Conservation (phyloP, 2,888 invertebrate genomes). For the Coenonympha glycerion region DNA sequence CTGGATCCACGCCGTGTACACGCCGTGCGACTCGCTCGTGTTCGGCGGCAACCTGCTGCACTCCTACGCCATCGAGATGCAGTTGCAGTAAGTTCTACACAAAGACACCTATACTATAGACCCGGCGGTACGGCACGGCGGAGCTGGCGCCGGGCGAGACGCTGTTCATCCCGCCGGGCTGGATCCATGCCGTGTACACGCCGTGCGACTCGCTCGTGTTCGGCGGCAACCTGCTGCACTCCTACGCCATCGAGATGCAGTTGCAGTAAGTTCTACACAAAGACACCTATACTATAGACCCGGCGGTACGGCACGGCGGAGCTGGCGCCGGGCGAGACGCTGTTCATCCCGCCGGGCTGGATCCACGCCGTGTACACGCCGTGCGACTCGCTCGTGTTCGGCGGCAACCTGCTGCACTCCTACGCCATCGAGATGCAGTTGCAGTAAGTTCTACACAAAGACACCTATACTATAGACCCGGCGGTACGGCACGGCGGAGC, state of each 20-base stretch:
- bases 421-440: constrained; percentile 91
- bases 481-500: constrained; percentile 84
- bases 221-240: constrained; percentile 94
- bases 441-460: too few species aligned
- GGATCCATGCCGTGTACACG: constrained; percentile 95
- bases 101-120: too few species aligned
- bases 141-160: constrained; percentile 88
- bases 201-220: constrained; percentile 91
- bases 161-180: constrained; percentile 93
- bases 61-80: constrained; percentile 87
- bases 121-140: constrained; percentile 85
- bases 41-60: constrained; percentile 96
- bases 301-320: constrained; percentile 85
- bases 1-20: constrained; percentile 95
- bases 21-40: constrained; percentile 89
- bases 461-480: too few species aligned
- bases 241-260: constrained; percentile 89
- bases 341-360: constrained; percentile 96
- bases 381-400: constrained; percentile 90
- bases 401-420: constrained; percentile 92
- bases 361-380: constrained; percentile 95
- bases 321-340: constrained; percentile 87
- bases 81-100: constrained; percentile 90
- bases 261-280: constrained; percentile 90
- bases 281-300: too few species aligned